Percentiles rank a stretch among this genome's conserved stretches.
Evolutionary conservation across 1,140 invertebrate species (phyloP).

Genomic region (Cheumatopsyche charites): DNA sequence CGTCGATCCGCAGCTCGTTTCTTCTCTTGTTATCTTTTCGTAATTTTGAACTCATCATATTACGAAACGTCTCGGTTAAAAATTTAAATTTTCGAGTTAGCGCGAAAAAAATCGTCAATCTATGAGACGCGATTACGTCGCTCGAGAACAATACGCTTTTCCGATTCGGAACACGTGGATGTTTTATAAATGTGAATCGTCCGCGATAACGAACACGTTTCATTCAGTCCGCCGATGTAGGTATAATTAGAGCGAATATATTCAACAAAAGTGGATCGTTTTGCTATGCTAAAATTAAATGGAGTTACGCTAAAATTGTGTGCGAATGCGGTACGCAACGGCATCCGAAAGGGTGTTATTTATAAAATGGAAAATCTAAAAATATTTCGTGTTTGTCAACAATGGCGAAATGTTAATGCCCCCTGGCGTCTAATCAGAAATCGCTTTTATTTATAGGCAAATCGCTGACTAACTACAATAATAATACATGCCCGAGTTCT

Average conservation of each 20-base stretch:
- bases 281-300: slow-evolving; percentile 18
- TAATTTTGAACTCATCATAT: no score
- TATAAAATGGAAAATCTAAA: slow-evolving; percentile 17
- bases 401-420: slow-evolving; percentile 25
- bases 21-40: no score
- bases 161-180: no score
- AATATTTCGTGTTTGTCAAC: slow-evolving; percentile 27
- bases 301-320: slow-evolving; percentile 11
- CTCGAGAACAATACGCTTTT: no score
- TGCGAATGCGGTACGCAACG: background rate
- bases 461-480: slow-evolving; percentile 12
- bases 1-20: no score
- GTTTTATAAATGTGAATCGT: no score
- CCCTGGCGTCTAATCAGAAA: slow-evolving; percentile 21
- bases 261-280: background rate
- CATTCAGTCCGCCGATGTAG: background rate
- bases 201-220: no score
- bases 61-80: no score
- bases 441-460: slow-evolving; percentile 21
- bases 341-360: slow-evolving; percentile 23
- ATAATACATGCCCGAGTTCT: background rate
- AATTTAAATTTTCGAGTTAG: no score
- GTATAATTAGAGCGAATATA: background rate
- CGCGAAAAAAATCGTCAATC: no score
- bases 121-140: no score